Evolutionary conservation across 1,140 invertebrate genomes (phyloP), one percentile per base, ranked within the genome.

Genomic region (Drosophila arizonae): DNA sequence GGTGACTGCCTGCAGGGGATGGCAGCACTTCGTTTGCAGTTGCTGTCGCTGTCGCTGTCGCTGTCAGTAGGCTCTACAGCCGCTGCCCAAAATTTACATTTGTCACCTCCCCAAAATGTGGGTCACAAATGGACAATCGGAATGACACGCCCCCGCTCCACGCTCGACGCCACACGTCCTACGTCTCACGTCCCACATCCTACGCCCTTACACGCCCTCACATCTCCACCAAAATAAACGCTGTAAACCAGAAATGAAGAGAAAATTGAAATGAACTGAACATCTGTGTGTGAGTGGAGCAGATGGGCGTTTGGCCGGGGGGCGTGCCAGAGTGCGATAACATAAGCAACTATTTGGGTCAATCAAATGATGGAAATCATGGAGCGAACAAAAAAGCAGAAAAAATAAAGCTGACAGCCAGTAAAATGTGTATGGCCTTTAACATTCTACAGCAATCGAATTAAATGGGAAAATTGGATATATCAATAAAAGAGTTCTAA

Each of bases 51-150:
- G 48, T 33, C 30, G 30, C 30, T 50, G 15, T 58, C 55, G 17
- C n/a, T 26, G 30, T 24, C 15, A 50, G 10, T 50, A 50, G 48
- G 36, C 24, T 36, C 5, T 17, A 36, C 52, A 41, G 15, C 57
- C 50, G 52, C 15, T 36, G 52, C 26, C 41, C 41, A 33, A 63
- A 75, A 75, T 75, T 75, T 64, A 64, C 67, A 70, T 75, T 75
- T 70, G 66, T 70, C 72, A 75, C 58, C 67, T 63, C 65, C 57
- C 65, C 26, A 28, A 63, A 64, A 75, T 55, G 66, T 75, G 67
- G 66, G 60, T 64, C 60, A 75, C 54, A 71, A 75, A 64, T 58
- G 67, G 58, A 69, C 43, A 69, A 74, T 61, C 64, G 50, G 52
- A 61, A 28, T 26, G 30, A 65, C 21, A 26, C 15, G 17, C 4